Evolutionary conservation across 2,888 invertebrate genomes (phyloP).

Genomic region (Campoplex capitator): DNA sequence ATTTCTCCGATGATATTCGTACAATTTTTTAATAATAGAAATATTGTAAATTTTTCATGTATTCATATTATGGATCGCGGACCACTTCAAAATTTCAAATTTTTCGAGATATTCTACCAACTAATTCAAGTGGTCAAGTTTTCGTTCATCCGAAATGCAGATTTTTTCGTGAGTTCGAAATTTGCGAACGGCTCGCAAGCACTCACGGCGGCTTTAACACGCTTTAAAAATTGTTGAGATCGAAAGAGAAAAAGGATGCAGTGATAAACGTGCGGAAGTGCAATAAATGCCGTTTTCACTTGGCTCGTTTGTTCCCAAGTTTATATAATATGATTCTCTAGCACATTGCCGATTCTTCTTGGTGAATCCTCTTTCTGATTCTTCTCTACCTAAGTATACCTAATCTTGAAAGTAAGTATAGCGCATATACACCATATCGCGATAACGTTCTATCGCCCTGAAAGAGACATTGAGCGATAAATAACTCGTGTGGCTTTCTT

Average conservation of each 20-base stretch:
- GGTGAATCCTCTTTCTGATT: conserved; percentile 10
- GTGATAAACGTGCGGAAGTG: conserved; percentile 25
- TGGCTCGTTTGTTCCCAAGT: conserved; percentile 29
- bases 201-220: background rate
- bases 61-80: background rate
- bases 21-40: background rate
- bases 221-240: conserved; percentile 5
- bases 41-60: background rate
- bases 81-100: background rate
- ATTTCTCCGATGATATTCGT: background rate
- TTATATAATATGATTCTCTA: conserved; percentile 25
- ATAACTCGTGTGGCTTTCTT: conserved; percentile 58
- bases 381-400: conserved; percentile 29
- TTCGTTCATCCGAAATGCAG: background rate
- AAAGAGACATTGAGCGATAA: conserved; percentile 64
- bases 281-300: conserved; percentile 29
- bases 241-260: conserved; percentile 21
- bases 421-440: conserved; percentile 23
- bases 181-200: too few species aligned
- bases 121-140: background rate
- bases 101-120: background rate
- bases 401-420: conserved; percentile 24
- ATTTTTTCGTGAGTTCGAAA: background rate
- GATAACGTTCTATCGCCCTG: conserved; percentile 50
- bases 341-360: conserved; percentile 36